Conservation (phyloP, 2,888 invertebrate genomes). For the Thymelicus lineola region DNA sequence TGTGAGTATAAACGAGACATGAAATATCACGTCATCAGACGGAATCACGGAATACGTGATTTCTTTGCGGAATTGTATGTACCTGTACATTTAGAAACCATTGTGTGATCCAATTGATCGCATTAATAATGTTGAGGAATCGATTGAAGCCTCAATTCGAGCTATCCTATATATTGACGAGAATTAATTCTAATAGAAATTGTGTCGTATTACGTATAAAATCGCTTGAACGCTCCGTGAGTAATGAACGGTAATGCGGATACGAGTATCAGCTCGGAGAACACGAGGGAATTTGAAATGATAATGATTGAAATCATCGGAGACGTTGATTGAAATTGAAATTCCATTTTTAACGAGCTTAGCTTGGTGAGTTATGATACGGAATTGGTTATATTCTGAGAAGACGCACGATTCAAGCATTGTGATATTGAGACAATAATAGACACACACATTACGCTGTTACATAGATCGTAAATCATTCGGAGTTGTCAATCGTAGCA, state of each 20-base stretch:
- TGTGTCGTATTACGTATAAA: neutral
- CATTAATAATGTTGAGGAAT: neutral
- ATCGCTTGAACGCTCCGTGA: neutral
- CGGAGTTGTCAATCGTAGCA: no score
- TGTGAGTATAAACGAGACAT: constrained; percentile 54
- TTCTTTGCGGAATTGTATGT: neutral
- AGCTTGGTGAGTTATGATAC: no score
- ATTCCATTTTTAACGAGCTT: neutral
- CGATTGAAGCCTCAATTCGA: neutral
- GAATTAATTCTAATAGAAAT: constrained; percentile 1
- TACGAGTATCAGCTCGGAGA: neutral
- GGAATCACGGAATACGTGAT: constrained; percentile 39
- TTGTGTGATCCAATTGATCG: neutral
- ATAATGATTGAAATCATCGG: neutral
- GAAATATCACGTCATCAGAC: constrained; percentile 52
- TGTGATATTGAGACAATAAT: no score
- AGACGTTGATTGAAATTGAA: neutral
- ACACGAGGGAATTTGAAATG: neutral
- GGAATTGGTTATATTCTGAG: no score
- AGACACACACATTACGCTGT: no score
- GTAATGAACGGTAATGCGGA: neutral
- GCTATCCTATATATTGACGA: neutral
- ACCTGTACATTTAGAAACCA: neutral
- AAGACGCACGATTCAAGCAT: no score
- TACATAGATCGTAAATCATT: no score